Percentiles rank a stretch among this genome's conserved stretches.
phyloP scores from a whole-genome alignment of 2,113 vertebrate species.

The Barnardius zonarius region DNA sequence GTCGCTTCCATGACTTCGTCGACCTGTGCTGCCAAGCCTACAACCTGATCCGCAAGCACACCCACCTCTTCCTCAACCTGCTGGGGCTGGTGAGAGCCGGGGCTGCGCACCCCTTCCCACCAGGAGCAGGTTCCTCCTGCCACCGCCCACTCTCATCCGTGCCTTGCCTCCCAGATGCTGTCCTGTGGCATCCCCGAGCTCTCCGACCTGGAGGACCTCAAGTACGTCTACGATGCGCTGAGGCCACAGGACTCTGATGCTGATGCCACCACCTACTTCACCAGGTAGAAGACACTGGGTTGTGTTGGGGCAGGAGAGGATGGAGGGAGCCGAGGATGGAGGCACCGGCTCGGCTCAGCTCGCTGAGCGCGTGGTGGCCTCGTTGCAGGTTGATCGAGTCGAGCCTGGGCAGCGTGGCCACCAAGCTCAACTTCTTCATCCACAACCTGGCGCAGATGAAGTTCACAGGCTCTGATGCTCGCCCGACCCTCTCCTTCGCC shows the following conservation, averaged over 20 bases:
- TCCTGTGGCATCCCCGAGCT: conserved; percentile 96
- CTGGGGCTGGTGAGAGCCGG: conserved; percentile 85
- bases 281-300: conserved; percentile 73
- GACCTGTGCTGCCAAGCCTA: conserved; percentile 98
- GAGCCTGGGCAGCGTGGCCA: conserved; percentile 96
- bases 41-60: conserved; percentile 97
- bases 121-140: fast-evolving
- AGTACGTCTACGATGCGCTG: conserved; percentile 93
- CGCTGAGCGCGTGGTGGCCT: fast-evolving
- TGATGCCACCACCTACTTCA: conserved; percentile 96
- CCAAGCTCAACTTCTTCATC: conserved; percentile 99
- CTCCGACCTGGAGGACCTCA: conserved; percentile 91
- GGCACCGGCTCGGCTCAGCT: fast-evolving
- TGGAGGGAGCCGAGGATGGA: fast-evolving
- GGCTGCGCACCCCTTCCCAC: fast-evolving
- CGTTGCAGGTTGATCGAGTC: conserved; percentile 88
- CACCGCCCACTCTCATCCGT: background rate
- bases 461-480: conserved; percentile 85
- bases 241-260: conserved; percentile 92
- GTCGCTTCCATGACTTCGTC: conserved; percentile 97
- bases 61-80: conserved; percentile 96
- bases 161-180: conserved; percentile 82
- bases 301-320: background rate
- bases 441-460: conserved; percentile 99
- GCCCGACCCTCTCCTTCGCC: conserved; percentile 85